Conservation (phyloP, 2,888 invertebrate species). For the Anthophora plumipes region DNA sequence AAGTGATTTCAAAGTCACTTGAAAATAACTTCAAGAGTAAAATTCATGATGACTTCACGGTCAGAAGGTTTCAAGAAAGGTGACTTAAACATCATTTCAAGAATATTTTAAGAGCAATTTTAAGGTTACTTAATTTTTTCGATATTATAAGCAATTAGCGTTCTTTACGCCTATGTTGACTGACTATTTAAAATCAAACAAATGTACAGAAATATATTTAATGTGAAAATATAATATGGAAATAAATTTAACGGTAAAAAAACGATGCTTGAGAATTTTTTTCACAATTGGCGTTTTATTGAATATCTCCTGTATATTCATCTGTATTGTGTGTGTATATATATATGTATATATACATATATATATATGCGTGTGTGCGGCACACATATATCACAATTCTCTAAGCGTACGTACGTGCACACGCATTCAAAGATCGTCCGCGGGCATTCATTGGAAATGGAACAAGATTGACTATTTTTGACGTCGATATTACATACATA, state of each 20-base stretch:
- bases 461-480: conserved; percentile 61
- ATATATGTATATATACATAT: too few relatives aligned
- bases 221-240: neutral
- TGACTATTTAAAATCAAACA: neutral
- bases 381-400: conserved; percentile 53
- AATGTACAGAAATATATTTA: neutral
- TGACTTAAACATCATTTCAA: neutral
- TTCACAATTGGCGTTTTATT: conserved; percentile 80
- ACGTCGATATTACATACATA: conserved; percentile 69
- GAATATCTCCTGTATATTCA: conserved; percentile 73
- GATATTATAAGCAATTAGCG: neutral
- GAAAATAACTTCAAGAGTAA: neutral
- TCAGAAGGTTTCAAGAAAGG: neutral
- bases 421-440: conserved; percentile 52
- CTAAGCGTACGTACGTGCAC: conserved; percentile 45
- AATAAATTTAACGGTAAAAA: neutral
- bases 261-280: neutral
- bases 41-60: neutral
- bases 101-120: too few relatives aligned
- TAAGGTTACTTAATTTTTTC: neutral
- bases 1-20: neutral
- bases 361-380: conserved; percentile 57
- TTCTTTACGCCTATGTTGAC: neutral
- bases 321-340: too few relatives aligned
- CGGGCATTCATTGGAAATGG: conserved; percentile 42